These are phyloP conservation scores for Drosophila emarginata DNA, from an alignment of 2,888 invertebrate species.

Conservation along the genomic window DNA sequence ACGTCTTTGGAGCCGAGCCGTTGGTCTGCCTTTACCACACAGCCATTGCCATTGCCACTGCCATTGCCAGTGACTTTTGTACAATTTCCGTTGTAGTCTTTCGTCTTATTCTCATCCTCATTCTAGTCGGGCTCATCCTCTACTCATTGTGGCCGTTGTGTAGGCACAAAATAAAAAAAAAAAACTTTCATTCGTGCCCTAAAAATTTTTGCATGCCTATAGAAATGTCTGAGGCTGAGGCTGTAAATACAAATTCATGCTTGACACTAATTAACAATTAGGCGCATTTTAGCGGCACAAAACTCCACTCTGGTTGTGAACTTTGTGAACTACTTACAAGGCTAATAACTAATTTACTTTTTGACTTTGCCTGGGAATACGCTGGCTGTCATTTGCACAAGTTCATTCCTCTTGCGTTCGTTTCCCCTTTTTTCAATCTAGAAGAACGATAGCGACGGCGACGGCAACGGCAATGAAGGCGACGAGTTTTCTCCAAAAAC, in stretches of 20 bases:
- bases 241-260: constrained; percentile 68
- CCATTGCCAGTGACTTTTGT: constrained; percentile 55
- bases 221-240: constrained; percentile 46
- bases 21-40: constrained; percentile 34
- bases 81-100: constrained; percentile 55
- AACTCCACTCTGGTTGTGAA: constrained; percentile 31
- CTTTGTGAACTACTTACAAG: constrained; percentile 74
- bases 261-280: constrained; percentile 81
- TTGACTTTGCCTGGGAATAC: constrained; percentile 36
- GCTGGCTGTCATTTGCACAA: constrained; percentile 18
- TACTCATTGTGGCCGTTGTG: constrained; percentile 1
- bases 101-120: not conserved
- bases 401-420: constrained; percentile 47
- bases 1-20: constrained; percentile 36
- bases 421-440: constrained; percentile 51
- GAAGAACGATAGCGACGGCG: constrained; percentile 26
- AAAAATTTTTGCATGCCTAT: constrained; percentile 57
- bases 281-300: constrained; percentile 67
- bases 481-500: constrained; percentile 49
- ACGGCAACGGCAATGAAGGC: too few species aligned
- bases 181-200: constrained; percentile 60
- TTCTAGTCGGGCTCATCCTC: not conserved
- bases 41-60: not conserved
- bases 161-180: constrained; percentile 49
- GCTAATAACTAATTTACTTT: constrained; percentile 78